Conservation (phyloP, 2,888 invertebrate species). For the Drosophila putrida region DNA sequence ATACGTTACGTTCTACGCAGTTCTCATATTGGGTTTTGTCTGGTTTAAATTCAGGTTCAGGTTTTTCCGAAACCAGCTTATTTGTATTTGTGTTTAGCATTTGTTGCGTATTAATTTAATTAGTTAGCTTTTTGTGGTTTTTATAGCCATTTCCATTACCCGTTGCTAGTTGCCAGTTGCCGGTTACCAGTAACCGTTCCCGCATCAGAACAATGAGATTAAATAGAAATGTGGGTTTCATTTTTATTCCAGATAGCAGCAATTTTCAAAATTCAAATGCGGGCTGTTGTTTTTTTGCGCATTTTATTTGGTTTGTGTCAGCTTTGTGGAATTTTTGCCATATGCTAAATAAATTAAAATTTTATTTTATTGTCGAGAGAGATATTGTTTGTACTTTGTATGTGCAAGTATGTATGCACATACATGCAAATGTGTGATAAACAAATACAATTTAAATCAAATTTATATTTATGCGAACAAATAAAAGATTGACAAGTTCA, state of each 20-base stretch:
- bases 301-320: slow-evolving; percentile 44
- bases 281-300: slow-evolving; percentile 48
- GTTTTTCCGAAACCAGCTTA: slow-evolving; percentile 22
- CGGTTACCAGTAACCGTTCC: slow-evolving; percentile 9
- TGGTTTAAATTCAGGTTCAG: slow-evolving; percentile 17
- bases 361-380: slow-evolving; percentile 48
- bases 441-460: slow-evolving; percentile 32
- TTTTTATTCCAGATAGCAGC: slow-evolving; percentile 46
- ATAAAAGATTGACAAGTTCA: slow-evolving; percentile 40
- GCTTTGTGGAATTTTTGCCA: slow-evolving; percentile 61
- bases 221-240: slow-evolving; percentile 58
- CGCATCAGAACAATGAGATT: slow-evolving; percentile 57
- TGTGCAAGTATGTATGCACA: background rate
- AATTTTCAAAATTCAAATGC: slow-evolving; percentile 57
- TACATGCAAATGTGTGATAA: slow-evolving; percentile 43
- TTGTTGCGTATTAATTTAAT: slow-evolving; percentile 76
- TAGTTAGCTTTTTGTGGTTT: slow-evolving; percentile 74
- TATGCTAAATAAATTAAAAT: slow-evolving; percentile 74
- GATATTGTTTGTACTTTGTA: slow-evolving; percentile 28
- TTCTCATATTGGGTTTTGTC: slow-evolving; percentile 9
- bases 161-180: background rate
- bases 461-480: slow-evolving; percentile 38
- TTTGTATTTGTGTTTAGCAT: slow-evolving; percentile 51
- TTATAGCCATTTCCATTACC: slow-evolving; percentile 19
- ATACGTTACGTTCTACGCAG: slow-evolving; percentile 21